Percentiles rank a stretch among this genome's conserved stretches.
phyloP scores from a whole-genome alignment of 1,140 invertebrate genomes.

The Trissolcus basalis region DNA sequence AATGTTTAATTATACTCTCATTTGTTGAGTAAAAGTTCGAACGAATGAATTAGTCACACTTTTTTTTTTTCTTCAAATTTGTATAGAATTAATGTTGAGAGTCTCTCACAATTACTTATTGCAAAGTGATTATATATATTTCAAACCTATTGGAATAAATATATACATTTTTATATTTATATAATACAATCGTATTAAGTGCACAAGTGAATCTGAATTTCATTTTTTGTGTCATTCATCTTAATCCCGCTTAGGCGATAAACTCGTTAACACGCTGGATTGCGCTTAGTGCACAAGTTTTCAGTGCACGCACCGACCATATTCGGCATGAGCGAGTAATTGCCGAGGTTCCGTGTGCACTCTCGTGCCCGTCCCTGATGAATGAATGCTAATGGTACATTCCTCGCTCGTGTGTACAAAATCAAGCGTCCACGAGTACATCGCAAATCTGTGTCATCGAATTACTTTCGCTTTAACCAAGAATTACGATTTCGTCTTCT shows the following conservation, averaged over 20 bases:
- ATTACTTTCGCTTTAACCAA: constrained; percentile 52
- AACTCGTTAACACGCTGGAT: constrained; percentile 58
- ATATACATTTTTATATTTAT: no score
- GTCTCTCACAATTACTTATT: no score
- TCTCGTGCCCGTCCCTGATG: constrained; percentile 49
- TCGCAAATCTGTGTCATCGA: constrained; percentile 50
- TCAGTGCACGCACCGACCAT: constrained; percentile 51
- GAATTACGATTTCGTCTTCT: constrained; percentile 44
- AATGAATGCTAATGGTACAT: constrained; percentile 60
- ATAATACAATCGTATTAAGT: no score
- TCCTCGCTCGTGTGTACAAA: constrained; percentile 49
- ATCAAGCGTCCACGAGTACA: constrained; percentile 27
- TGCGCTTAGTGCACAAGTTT: constrained; percentile 42
- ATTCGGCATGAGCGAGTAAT: constrained; percentile 56
- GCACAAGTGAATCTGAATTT: constrained; percentile 11
- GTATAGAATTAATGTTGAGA: no score
- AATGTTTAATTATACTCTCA: no score
- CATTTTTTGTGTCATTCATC: constrained; percentile 46
- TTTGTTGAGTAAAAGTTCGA: no score
- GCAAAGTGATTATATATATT: no score
- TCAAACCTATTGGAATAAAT: no score
- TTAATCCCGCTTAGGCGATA: constrained; percentile 59
- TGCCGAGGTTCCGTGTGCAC: constrained; percentile 40
- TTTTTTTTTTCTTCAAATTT: no score
- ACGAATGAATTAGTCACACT: no score